A percentile compares a stretch with the other conserved stretches of the same genome.
These are phyloP conservation scores for Cynoglossus semilaevis DNA, from an alignment of 2,113 vertebrate species.

Conservation along the genomic window DNA sequence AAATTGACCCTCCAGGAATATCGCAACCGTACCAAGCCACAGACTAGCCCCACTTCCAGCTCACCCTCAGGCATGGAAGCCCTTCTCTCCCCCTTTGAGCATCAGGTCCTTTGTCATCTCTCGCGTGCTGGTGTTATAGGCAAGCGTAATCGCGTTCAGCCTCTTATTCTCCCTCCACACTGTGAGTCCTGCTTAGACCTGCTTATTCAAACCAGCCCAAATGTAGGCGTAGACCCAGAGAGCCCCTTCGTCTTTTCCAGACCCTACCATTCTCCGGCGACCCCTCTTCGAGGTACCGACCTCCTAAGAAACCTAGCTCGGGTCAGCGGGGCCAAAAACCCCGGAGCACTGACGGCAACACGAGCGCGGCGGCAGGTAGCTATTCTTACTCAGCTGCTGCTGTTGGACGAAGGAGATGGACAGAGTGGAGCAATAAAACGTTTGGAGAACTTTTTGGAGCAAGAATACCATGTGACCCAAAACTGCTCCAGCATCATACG, in stretches of 20 bases:
- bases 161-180: slow-evolving; percentile 74
- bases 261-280: slow-evolving; percentile 78
- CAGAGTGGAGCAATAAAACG: slow-evolving; percentile 55
- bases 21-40: slow-evolving; percentile 52
- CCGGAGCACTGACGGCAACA: slow-evolving; percentile 65
- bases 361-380: slow-evolving; percentile 76
- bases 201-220: slow-evolving; percentile 74
- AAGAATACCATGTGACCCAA: slow-evolving; percentile 78
- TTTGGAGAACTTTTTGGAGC: slow-evolving; percentile 76
- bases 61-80: slow-evolving; percentile 59
- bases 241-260: slow-evolving; percentile 79
- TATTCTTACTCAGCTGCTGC: slow-evolving; percentile 77
- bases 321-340: slow-evolving; percentile 74
- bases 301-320: slow-evolving; percentile 76
- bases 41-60: slow-evolving; percentile 12
- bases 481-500: slow-evolving; percentile 71
- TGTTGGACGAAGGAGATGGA: slow-evolving; percentile 73
- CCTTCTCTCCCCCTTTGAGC: slow-evolving; percentile 75
- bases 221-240: slow-evolving; percentile 77
- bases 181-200: slow-evolving; percentile 77
- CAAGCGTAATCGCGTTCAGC: slow-evolving; percentile 74
- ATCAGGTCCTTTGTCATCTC: slow-evolving; percentile 70
- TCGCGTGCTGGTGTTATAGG: slow-evolving; percentile 73
- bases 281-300: slow-evolving; percentile 76
- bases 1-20: slow-evolving; percentile 78